Conservation (phyloP, 2,797 vertebrate genomes). For the Macroramphosus scolopax region DNA sequence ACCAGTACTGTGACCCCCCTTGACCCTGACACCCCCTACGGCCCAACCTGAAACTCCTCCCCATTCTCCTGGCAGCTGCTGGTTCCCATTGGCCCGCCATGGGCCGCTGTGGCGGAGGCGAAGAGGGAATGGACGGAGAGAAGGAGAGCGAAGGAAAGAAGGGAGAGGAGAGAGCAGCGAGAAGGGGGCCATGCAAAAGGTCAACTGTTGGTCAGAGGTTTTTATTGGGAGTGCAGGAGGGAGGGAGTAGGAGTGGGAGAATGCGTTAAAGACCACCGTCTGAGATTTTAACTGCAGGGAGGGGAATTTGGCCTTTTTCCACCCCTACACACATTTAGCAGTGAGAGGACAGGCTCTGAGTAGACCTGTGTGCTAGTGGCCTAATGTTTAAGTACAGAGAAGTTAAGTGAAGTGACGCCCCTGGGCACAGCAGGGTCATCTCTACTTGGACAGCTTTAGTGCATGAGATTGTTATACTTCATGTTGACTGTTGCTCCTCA, state of each 20-base stretch:
- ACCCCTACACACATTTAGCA: conserved; percentile 57
- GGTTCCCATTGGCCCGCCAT: conserved; percentile 65
- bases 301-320: conserved; percentile 72
- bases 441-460: conserved; percentile 3
- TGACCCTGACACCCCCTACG: conserved; percentile 68
- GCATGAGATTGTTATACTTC: conserved; percentile 2
- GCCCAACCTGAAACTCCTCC: conserved; percentile 32
- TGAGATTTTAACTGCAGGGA: conserved; percentile 83
- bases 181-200: conserved; percentile 71
- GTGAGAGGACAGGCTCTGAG: conserved; percentile 31
- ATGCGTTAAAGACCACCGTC: conserved; percentile 83
- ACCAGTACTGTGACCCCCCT: conserved; percentile 78
- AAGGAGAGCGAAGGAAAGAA: conserved; percentile 34
- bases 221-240: conserved; percentile 79
- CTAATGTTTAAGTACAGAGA: conserved; percentile 15
- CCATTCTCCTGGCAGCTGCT: conserved; percentile 70
- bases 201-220: conserved; percentile 84
- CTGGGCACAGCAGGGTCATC: conserved; percentile 13
- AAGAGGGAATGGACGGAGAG: conserved; percentile 32
- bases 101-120: conserved; percentile 38
- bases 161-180: conserved; percentile 39
- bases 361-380: conserved; percentile 17
- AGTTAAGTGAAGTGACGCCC: conserved; percentile 24
- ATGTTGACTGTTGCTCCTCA: conserved; percentile 23
- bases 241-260: conserved; percentile 70